A percentile compares a stretch with the other conserved stretches of the same genome.
phyloP scores from a whole-genome alignment of 2,113 vertebrate species.

The Rattus rattus region DNA sequence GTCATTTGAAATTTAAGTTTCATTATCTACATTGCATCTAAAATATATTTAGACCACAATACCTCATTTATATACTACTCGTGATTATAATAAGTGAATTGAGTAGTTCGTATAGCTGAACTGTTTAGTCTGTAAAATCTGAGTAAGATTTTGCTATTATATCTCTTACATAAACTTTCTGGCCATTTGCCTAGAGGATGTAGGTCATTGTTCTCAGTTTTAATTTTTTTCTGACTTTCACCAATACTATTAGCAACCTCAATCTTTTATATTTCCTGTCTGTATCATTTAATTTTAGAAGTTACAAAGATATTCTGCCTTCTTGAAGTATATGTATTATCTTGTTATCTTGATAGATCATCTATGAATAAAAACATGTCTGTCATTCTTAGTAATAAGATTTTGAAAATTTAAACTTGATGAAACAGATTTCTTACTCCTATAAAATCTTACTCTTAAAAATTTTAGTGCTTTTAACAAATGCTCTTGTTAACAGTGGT shows the following conservation, averaged over 20 bases:
- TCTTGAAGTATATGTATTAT: background rate
- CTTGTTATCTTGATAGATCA: background rate
- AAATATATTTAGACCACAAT: conserved; percentile 31
- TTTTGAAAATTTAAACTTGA: conserved; percentile 28
- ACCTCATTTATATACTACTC: background rate
- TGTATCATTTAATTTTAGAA: conserved; percentile 34
- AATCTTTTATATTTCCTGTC: conserved; percentile 34
- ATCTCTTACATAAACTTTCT: background rate
- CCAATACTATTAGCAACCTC: background rate
- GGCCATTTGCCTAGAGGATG: background rate
- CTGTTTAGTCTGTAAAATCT: background rate
- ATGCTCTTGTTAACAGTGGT: background rate
- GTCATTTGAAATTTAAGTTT: conserved; percentile 30
- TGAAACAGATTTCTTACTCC: conserved; percentile 14
- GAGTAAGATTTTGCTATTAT: background rate
- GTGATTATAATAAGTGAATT: background rate
- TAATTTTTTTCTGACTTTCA: background rate
- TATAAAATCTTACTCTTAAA: conserved; percentile 7
- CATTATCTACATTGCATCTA: background rate
- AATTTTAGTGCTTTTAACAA: background rate
- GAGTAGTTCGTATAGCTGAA: background rate
- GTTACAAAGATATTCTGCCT: background rate
- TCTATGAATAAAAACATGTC: conserved; percentile 38
- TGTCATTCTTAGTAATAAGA: conserved; percentile 48
- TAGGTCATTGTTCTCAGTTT: background rate